Conservation (phyloP, 2,888 invertebrate genomes). For the Erynnis tages region DNA sequence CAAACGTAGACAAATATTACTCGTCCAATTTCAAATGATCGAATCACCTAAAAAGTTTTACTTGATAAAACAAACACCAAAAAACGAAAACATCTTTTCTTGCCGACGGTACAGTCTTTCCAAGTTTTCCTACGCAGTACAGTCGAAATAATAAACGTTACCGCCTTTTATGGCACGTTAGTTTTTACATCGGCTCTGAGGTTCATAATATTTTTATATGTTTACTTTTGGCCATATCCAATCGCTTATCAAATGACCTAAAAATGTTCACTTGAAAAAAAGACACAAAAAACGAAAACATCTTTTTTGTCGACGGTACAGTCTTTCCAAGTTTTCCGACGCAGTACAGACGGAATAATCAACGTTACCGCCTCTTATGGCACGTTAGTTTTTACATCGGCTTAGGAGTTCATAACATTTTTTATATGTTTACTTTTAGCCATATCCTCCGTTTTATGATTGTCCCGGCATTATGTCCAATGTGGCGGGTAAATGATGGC, state of each 20-base stretch:
- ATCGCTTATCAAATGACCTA: no score
- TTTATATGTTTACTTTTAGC: constrained; percentile 41
- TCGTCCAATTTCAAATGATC: no score
- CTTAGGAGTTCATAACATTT: constrained; percentile 40
- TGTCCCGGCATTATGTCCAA: constrained; percentile 21
- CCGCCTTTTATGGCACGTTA: constrained; percentile 43
- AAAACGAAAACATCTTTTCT: background rate
- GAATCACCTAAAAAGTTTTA: no score
- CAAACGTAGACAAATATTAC: no score
- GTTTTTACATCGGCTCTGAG: constrained; percentile 36
- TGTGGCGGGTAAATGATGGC: constrained; percentile 23
- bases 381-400: constrained; percentile 43
- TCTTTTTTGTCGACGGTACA: constrained; percentile 3
- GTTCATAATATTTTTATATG: constrained; percentile 45
- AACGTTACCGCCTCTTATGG: constrained; percentile 36
- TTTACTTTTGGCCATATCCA: constrained; percentile 33
- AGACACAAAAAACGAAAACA: background rate
- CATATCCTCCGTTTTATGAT: constrained; percentile 23
- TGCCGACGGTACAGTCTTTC: constrained; percentile 12
- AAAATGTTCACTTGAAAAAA: no score
- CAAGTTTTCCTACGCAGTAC: constrained; percentile 13
- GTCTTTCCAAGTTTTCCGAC: constrained; percentile 8
- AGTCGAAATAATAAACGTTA: constrained; percentile 30
- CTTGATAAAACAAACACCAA: background rate
- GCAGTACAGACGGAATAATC: constrained; percentile 26